Conservation (phyloP, 1,140 invertebrate species). For the Patella vulgata region DNA sequence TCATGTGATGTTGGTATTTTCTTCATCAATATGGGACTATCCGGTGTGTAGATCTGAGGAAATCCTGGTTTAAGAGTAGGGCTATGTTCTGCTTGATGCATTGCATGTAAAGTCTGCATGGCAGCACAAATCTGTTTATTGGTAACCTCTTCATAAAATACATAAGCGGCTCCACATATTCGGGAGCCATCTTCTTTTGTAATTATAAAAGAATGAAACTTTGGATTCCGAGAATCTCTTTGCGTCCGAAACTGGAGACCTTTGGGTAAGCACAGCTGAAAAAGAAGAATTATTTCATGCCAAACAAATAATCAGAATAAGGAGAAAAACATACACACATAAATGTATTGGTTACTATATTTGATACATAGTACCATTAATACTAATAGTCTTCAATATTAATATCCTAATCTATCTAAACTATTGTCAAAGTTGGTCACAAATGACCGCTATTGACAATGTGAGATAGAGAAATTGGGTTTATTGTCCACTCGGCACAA, state of each 20-base stretch:
- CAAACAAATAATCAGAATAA: neutral
- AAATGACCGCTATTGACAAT: too few species aligned
- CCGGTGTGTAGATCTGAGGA: constrained; percentile 59
- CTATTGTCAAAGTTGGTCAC: too few species aligned
- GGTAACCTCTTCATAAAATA: constrained; percentile 95
- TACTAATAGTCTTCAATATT: too few species aligned
- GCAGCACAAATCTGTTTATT: constrained; percentile 91
- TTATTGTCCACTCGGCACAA: too few species aligned
- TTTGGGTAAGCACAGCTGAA: constrained; percentile 90
- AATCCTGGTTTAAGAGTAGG: constrained; percentile 31
- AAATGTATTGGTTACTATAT: too few species aligned
- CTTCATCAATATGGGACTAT: constrained; percentile 47
- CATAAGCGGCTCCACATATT: constrained; percentile 91
- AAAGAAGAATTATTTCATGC: constrained; percentile 1
- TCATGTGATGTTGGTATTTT: constrained; percentile 29
- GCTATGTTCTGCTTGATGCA: constrained; percentile 89
- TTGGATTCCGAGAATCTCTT: constrained; percentile 87
- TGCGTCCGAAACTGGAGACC: constrained; percentile 94
- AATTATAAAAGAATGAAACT: constrained; percentile 96
- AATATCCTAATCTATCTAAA: too few species aligned
- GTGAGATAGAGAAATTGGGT: too few species aligned
- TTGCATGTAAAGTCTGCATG: constrained; percentile 93
- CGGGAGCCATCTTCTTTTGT: constrained; percentile 95
- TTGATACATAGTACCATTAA: too few species aligned
- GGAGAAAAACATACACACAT: constrained; percentile 2